Base-by-base conservation (phyloP, 92 coral and sea anemone species). In the Paramuricea clavata region DNA sequence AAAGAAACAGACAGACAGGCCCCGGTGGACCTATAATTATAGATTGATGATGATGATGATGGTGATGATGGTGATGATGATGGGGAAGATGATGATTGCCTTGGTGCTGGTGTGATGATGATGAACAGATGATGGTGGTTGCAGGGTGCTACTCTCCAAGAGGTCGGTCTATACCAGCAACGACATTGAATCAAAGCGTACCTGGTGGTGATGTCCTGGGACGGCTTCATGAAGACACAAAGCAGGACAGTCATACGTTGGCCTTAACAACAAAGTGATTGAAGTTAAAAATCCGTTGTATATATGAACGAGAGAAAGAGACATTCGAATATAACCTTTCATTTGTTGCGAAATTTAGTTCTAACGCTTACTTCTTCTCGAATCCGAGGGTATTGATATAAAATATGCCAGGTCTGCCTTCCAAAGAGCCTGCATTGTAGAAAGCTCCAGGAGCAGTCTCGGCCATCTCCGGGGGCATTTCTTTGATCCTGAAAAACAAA, bases 201-300 rank as follows among this genome's bases (percentile, higher is more conserved):
- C 99, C 92, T 97, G 99, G 3, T 94, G 81, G 74, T 97, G 99
- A 72, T 97, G 99, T 17, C 99, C 99, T 22, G 99, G 99, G 12
- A 88, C 91, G 1, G 99, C 98, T 59, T 97, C 99, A 44, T 97
- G 99, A 21, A 94, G 89, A 1, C 98, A 91, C 54, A 97, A 93
- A 2, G 93, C 69, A 43, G 82, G 87, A 89, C 90, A 89, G 60
- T 94, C 95, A 49, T 93, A 97, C 34, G 78, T 95, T 28, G 99
- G 97, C 73, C 99, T 95, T 57, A 42, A 54, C 13, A 22, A 42
- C n/a, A n/a, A n/a, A n/a, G n/a, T n/a, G n/a, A n/a, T n/a, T n/a
- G n/a, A n/a, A n/a, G n/a, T n/a, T n/a, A n/a, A n/a, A n/a, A n/a
- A n/a, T n/a, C n/a, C n/a, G n/a, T n/a, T n/a, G n/a, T n/a, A n/a